phyloP scores from a whole-genome alignment of 2,113 vertebrate species.

The Scomber japonicus region DNA sequence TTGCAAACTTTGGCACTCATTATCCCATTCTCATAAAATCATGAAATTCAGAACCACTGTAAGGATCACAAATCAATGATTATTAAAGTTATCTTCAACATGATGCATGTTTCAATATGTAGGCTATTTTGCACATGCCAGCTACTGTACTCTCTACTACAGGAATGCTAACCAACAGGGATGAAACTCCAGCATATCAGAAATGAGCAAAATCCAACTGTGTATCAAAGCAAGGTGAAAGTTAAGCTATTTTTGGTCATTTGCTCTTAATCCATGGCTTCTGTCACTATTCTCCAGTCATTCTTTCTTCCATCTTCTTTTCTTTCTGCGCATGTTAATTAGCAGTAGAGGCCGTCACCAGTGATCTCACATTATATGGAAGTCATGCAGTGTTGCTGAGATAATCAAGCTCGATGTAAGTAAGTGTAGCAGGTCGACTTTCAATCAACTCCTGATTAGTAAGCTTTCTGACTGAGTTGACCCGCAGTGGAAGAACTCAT shows the following conservation, averaged over 20 bases:
- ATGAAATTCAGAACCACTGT: too few species aligned
- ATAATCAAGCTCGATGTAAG: conserved; percentile 63
- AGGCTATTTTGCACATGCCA: too few species aligned
- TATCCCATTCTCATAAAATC: too few species aligned
- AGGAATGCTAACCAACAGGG: too few species aligned
- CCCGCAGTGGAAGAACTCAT: conserved; percentile 57
- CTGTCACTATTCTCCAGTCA: conserved; percentile 7
- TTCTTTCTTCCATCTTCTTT: background rate
- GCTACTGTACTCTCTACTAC: too few species aligned
- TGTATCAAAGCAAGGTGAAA: too few species aligned
- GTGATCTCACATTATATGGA: conserved; percentile 29
- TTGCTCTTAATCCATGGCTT: background rate
- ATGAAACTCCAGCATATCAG: too few species aligned
- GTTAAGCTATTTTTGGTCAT: background rate
- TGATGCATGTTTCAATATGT: too few species aligned
- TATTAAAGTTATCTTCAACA: too few species aligned
- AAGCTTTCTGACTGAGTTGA: conserved; percentile 55
- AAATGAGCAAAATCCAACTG: too few species aligned
- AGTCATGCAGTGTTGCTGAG: conserved; percentile 21
- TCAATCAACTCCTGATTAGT: conserved; percentile 50
- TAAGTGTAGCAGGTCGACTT: conserved; percentile 45
- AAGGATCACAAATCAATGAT: too few species aligned
- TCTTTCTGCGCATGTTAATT: conserved; percentile 43
- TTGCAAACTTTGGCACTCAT: too few species aligned
- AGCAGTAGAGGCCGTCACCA: conserved; percentile 47